Evolutionary conservation across 1,140 invertebrate genomes (phyloP).

Genomic region (Bombus terrestris): DNA sequence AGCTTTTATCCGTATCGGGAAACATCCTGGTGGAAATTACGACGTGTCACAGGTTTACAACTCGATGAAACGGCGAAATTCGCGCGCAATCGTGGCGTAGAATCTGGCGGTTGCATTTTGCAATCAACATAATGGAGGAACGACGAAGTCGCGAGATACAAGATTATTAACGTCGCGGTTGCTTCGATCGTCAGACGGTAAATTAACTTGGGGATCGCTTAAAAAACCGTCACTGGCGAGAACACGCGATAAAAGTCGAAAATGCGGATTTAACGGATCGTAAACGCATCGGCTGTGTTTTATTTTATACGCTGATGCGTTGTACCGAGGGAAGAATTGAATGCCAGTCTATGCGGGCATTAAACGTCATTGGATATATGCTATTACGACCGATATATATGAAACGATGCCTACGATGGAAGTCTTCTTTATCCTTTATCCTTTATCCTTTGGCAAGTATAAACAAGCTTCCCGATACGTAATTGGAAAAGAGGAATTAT

Average conservation of each 20-base stretch:
- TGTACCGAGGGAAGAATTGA: neutral
- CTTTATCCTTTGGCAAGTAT: neutral
- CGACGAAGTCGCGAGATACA: neutral
- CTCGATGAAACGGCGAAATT: too few relatives aligned
- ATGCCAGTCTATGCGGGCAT: neutral
- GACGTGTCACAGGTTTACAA: too few relatives aligned
- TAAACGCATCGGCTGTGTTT: constrained; percentile 2
- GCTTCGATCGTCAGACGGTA: neutral
- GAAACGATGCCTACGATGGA: neutral
- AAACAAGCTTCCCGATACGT: neutral
- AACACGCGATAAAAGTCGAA: constrained; percentile 10
- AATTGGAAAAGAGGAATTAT: neutral
- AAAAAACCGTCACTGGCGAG: neutral
- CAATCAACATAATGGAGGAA: too few relatives aligned
- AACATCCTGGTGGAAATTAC: too few relatives aligned
- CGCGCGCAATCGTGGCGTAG: too few relatives aligned
- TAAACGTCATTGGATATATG: neutral
- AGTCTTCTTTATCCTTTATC: neutral
- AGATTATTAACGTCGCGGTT: constrained; percentile 10
- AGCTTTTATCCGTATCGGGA: too few relatives aligned
- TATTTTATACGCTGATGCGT: neutral
- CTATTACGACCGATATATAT: neutral
- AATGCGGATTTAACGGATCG: neutral
- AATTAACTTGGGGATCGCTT: too few relatives aligned
- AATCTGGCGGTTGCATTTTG: too few relatives aligned